phyloP scores from a whole-genome alignment of 2,888 invertebrate species.

The Ptilodon capucinus region DNA sequence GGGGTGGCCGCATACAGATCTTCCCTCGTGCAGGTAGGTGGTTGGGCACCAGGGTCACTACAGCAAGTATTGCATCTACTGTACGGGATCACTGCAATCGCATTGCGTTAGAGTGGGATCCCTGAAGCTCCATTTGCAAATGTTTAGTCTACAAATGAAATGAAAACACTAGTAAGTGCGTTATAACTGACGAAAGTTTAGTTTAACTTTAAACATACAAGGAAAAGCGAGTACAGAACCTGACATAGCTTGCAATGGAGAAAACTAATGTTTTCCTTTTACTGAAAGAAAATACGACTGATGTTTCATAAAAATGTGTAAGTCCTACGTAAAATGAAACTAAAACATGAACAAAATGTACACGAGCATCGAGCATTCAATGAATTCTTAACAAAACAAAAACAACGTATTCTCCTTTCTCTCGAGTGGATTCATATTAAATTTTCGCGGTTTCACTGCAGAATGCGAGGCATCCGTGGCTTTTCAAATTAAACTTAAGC shows the following conservation, averaged over 20 bases:
- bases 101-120: no score
- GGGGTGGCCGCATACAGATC: no score
- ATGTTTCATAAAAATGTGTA: not conserved
- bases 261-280: not conserved
- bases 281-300: not conserved
- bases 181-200: no score
- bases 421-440: constrained; percentile 17
- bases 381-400: constrained; percentile 14
- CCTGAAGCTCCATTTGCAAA: no score
- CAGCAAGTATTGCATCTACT: no score
- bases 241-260: not conserved
- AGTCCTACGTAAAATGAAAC: not conserved
- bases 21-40: no score
- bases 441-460: constrained; percentile 9
- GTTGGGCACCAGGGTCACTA: no score
- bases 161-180: no score
- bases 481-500: constrained; percentile 35
- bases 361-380: constrained; percentile 6
- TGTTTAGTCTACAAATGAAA: no score
- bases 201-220: no score
- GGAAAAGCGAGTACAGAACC: not conserved
- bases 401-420: constrained; percentile 15
- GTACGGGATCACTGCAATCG: no score
- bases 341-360: constrained; percentile 5
- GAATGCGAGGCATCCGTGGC: constrained; percentile 8